These are phyloP conservation scores for Bruchidius siliquastri DNA, from an alignment of 2,888 invertebrate genomes.

Conservation along the genomic window DNA sequence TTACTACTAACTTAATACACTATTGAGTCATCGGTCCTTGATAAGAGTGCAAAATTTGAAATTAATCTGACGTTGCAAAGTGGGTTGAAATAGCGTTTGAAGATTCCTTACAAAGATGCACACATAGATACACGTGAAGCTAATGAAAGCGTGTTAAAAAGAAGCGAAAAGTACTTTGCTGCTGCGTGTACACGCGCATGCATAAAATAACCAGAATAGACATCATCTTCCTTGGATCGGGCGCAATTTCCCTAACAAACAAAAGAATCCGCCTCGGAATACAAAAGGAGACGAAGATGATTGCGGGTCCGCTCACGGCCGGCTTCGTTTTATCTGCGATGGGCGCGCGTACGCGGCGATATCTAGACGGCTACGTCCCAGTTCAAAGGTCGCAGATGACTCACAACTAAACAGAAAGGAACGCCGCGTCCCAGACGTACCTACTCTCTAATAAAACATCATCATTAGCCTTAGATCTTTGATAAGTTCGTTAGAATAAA, in stretches of 20 bases:
- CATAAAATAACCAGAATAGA: neutral
- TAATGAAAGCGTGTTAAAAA: no score
- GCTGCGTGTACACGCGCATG: neutral
- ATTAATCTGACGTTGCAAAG: no score
- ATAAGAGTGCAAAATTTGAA: no score
- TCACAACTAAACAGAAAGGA: neutral
- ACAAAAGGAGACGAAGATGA: neutral
- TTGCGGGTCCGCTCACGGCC: neutral
- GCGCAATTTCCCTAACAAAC: neutral
- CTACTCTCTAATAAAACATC: slow-evolving; percentile 5
- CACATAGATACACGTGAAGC: no score
- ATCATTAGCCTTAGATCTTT: slow-evolving; percentile 11
- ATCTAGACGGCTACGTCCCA: neutral
- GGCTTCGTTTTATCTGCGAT: neutral
- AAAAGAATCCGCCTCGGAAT: neutral
- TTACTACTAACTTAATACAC: no score
- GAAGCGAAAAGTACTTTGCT: neutral
- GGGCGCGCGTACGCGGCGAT: neutral
- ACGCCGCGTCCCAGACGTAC: neutral
- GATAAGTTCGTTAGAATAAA: slow-evolving; percentile 12
- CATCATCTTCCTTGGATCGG: neutral
- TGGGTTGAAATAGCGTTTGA: no score
- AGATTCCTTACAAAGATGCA: no score
- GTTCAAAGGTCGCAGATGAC: neutral
- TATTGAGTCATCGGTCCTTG: no score